These are phyloP conservation scores for Parthenolecanium corni DNA, from an alignment of 2,888 invertebrate species.

Conservation along the genomic window DNA sequence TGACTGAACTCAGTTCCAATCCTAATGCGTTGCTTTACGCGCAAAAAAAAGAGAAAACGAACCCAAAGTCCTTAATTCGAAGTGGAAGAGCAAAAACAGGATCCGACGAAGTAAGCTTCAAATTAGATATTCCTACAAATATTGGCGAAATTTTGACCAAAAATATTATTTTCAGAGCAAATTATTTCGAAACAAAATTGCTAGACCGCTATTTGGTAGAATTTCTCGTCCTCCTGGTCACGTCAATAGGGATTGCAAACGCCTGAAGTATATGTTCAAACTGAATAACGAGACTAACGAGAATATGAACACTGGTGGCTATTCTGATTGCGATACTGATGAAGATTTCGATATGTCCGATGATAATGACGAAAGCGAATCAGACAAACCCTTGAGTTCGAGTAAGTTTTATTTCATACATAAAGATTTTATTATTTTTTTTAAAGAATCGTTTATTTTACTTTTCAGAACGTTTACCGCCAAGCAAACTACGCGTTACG, in stretches of 20 bases:
- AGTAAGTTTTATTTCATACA: background rate
- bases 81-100: background rate
- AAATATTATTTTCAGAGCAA: background rate
- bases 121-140: background rate
- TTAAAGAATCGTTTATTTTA: background rate
- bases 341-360: conserved; percentile 5
- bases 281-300: conserved; percentile 13
- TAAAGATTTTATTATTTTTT: background rate
- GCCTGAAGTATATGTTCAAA: conserved; percentile 1
- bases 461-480: background rate
- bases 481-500: conserved; percentile 41
- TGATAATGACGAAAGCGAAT: background rate
- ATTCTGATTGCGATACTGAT: conserved; percentile 2
- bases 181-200: conserved; percentile 12
- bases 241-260: conserved; percentile 46
- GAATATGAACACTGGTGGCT: conserved; percentile 14
- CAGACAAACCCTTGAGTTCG: background rate
- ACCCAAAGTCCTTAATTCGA: background rate
- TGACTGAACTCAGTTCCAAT: no score
- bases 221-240: conserved; percentile 49
- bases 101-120: background rate
- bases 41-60: conserved; percentile 10
- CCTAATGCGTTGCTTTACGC: background rate
- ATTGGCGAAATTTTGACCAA: background rate
- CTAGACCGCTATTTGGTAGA: conserved; percentile 44